phyloP scores from a whole-genome alignment of 2,797 vertebrate genomes.

The Coilia nasus region DNA sequence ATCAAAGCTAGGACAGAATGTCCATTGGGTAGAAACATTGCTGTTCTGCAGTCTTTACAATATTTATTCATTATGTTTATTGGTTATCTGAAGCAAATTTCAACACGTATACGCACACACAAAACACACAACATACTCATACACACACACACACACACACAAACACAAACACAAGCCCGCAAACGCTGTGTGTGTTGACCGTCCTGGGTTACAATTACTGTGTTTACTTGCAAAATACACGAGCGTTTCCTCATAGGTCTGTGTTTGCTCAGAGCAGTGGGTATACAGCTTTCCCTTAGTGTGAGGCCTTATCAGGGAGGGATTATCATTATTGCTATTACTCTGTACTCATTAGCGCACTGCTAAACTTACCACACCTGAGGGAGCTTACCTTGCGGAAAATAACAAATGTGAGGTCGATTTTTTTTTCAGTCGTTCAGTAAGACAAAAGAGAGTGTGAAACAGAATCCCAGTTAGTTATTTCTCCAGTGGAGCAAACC shows the following conservation, averaged over 20 bases:
- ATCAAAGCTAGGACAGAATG: neutral
- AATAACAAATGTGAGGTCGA: neutral
- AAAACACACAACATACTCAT: neutral
- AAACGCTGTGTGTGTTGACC: conserved; percentile 5
- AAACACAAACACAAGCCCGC: neutral
- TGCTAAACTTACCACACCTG: neutral
- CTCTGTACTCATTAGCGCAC: neutral
- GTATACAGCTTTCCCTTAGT: neutral
- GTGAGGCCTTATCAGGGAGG: neutral
- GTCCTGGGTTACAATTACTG: neutral
- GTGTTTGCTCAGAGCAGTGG: neutral
- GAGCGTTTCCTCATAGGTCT: neutral
- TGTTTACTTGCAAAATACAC: conserved; percentile 29
- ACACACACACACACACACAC: neutral
- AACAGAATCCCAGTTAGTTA: neutral
- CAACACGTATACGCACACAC: neutral
- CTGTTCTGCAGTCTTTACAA: neutral
- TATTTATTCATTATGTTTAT: neutral
- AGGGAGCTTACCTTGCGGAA: neutral
- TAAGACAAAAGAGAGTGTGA: neutral
- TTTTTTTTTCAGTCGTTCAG: neutral
- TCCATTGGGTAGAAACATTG: neutral
- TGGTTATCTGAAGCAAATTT: neutral
- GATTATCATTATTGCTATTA: neutral
- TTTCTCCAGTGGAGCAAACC: neutral